A percentile compares a stretch with the other conserved stretches of the same genome.
Evolutionary conservation across 53 echinoderm and acorn worm genomes (phyloP).

Genomic region (Crossaster papposus): DNA sequence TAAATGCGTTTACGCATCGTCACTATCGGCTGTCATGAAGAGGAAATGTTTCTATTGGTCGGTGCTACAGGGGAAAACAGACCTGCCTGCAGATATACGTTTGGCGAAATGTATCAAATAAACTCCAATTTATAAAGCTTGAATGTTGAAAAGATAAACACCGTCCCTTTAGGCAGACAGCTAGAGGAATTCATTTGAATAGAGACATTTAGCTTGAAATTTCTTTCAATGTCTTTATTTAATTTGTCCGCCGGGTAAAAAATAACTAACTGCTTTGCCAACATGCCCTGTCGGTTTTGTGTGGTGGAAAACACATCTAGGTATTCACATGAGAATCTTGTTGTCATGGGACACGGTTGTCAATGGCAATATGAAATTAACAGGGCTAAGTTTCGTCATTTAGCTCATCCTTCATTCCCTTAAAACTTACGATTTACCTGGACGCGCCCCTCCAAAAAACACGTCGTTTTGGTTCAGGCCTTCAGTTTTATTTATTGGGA

Average conservation of each 20-base stretch:
- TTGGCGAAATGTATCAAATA: background rate
- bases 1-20: background rate
- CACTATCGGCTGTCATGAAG: background rate
- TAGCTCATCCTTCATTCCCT: too few species aligned
- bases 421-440: too few species aligned
- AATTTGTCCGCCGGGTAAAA: background rate
- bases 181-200: background rate
- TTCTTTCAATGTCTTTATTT: background rate
- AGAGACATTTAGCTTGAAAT: background rate
- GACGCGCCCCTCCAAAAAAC: background rate
- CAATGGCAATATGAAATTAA: too few species aligned
- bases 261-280: background rate
- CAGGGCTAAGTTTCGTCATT: too few species aligned
- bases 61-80: background rate
- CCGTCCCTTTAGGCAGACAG: background rate
- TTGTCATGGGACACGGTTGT: background rate
- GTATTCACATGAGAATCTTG: background rate
- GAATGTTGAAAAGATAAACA: background rate
- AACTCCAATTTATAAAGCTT: background rate
- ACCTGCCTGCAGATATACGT: background rate
- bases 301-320: background rate
- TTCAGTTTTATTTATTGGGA: background rate
- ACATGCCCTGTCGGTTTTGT: background rate
- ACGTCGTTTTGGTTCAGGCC: background rate
- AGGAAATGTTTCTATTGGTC: background rate